Evolutionary conservation across 2,797 vertebrate genomes (phyloP), one percentile per base, ranked within the genome.

Genomic region (Siniperca undulata): DNA sequence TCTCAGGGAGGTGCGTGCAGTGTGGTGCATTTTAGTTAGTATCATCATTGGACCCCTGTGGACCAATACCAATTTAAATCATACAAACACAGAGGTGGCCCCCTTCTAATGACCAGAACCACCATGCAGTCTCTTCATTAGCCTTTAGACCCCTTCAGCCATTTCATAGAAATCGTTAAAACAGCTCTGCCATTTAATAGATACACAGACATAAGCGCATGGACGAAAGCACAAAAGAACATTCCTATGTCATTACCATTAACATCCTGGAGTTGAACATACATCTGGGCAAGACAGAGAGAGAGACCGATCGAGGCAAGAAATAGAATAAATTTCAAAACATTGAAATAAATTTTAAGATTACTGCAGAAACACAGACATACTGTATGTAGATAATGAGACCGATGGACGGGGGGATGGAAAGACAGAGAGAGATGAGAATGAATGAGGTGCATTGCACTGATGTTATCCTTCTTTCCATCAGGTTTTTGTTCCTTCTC

Each of bases 111-210:
- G 72, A 88, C 75, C 78, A 75, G 36, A 81, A 64, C 82, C 83
- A 83, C 83, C 80, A 78, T 14, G 77, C 76, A 60, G 81, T 74
- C 66, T 82, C 75, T 89, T 91, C 84, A 93, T 92, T 93, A 91
- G 83, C 86, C 87, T 90, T 84, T 74, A 67, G 78, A 81, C 86
- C 80, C 79, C 78, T 68, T 85, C 80, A 86, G 79, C 73, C 78
- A 62, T 84, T 58, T 81, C 83, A 56, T 13, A 68, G 62, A 79
- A 85, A 80, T 87, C 70, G 82, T 88, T 88, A 86, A 90, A 88
- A 90, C 82, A 81, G 66, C 73, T 83, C 64, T 83, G 78, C 82
- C 80, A 75, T 82, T 74, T 80, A 86, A 74, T 80, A 87, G 81
- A 91, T 77, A 84, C 81, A 69, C 75, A 61, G 60, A 76, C 69